A percentile compares a stretch with the other conserved stretches of the same genome.
Evolutionary conservation across 2,797 vertebrate species (phyloP).

Genomic region (Lacerta viridis): DNA sequence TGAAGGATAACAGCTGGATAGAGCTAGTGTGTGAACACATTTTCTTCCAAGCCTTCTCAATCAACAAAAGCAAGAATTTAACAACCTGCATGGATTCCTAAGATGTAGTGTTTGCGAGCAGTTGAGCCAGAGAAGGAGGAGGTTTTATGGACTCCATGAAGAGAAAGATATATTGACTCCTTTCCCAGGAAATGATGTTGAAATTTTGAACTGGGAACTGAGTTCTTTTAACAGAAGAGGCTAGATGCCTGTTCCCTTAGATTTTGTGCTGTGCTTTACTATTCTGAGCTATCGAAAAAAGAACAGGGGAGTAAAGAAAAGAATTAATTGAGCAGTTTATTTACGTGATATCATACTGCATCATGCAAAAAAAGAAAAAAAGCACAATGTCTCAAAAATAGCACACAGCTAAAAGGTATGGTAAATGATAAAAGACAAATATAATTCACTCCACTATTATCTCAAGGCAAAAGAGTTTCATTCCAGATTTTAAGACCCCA

Average conservation of each 20-base stretch:
- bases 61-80: neutral
- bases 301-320: neutral
- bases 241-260: conserved; percentile 61
- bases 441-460: neutral
- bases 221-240: conserved; percentile 65
- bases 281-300: conserved; percentile 45
- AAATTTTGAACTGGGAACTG: conserved; percentile 60
- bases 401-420: conserved; percentile 39
- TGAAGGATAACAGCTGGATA: neutral
- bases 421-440: neutral
- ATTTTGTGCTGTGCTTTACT: conserved; percentile 46
- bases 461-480: conserved; percentile 5
- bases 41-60: neutral
- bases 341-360: conserved; percentile 37
- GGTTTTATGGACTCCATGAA: conserved; percentile 60
- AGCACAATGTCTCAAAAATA: conserved; percentile 22
- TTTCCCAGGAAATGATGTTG: conserved; percentile 59
- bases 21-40: neutral
- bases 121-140: conserved; percentile 29
- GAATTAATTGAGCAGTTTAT: conserved; percentile 36
- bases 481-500: conserved; percentile 3
- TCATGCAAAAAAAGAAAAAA: neutral
- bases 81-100: neutral
- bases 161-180: conserved; percentile 65
- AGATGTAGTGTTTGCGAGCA: neutral